Base-by-base conservation (phyloP, 2,888 invertebrate species). In the Tetheella fluctuosa region DNA sequence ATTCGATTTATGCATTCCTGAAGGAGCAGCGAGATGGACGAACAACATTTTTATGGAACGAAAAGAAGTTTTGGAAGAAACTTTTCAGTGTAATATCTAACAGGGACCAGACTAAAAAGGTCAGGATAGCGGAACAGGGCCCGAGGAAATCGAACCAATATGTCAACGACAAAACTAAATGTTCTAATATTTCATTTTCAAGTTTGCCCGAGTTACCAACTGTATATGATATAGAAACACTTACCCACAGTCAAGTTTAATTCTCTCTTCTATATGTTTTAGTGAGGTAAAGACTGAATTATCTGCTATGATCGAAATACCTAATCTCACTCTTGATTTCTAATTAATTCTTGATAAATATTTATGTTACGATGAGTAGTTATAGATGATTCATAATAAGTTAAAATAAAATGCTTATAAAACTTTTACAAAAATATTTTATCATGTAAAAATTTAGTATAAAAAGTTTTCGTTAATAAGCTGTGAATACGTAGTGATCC, bases 281-380 rank as follows among this genome's bases (percentile, higher is more conserved):
- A 86, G 88, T 87, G 91, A 92, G 91, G 86, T 86, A 90, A 91
- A 93, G 92, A 92, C 92, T 93, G 92, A 93, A 81, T 88, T 85
- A 83, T 88, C 86, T 80, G 81, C 83, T 79, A 82, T 68, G 73
- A 74, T 75, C 76, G 79, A 71, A 61, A 62, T 67, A 77, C 72
- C 69, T 66, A 74, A 74, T 69, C 67, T 78, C 77, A 76, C 70
- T 65, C 60, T 70, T 74, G 62, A 61, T 73, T 77, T 65, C 69
- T 67, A 57, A 62, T 61, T 71, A 71, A 60, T 57, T 76, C 76
- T 75, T 52, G 53, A 67, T 64, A 42, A 52, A 34, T 34, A 34
- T 23, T 68, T 67, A 73, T 52, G 59, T 62, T 66, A 42, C 60
- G 53, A 58, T 59, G 54, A 62, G 52, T 58, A 59, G 64, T 59